Evolutionary conservation across 2,888 invertebrate species (phyloP).

Genomic region (Limnephilus lunatus): DNA sequence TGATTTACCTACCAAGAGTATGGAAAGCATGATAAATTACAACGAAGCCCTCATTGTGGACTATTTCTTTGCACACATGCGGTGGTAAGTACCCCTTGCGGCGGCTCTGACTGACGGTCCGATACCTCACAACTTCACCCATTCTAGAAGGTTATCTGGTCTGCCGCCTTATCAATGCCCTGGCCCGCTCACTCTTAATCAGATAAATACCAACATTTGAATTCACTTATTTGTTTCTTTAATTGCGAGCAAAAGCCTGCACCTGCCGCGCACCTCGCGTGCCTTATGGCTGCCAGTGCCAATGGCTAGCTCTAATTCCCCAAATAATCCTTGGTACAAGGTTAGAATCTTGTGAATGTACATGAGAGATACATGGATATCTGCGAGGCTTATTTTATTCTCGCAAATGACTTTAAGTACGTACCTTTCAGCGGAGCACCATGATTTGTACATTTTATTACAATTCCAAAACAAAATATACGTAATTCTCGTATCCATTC

Average conservation of each 20-base stretch:
- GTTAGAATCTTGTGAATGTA: neutral
- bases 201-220: constrained; percentile 26
- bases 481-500: no score
- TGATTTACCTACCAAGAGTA: no score
- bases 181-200: constrained; percentile 42
- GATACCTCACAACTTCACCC: neutral
- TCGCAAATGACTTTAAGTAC: neutral
- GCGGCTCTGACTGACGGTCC: neutral
- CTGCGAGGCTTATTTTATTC: neutral
- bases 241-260: neutral
- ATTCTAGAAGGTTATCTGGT: constrained; percentile 49
- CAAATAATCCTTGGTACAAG: constrained; percentile 31
- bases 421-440: neutral
- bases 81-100: neutral
- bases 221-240: constrained; percentile 41
- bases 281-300: constrained; percentile 2
- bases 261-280: constrained; percentile 9
- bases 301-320: neutral
- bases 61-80: neutral
- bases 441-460: neutral
- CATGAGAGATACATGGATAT: neutral
- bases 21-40: no score
- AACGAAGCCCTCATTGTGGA: neutral
- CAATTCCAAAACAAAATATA: neutral
- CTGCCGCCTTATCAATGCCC: constrained; percentile 27